A percentile compares a stretch with the other conserved stretches of the same genome.
Evolutionary conservation across 1,140 invertebrate genomes (phyloP).

Genomic region (Procambarus clarkii): DNA sequence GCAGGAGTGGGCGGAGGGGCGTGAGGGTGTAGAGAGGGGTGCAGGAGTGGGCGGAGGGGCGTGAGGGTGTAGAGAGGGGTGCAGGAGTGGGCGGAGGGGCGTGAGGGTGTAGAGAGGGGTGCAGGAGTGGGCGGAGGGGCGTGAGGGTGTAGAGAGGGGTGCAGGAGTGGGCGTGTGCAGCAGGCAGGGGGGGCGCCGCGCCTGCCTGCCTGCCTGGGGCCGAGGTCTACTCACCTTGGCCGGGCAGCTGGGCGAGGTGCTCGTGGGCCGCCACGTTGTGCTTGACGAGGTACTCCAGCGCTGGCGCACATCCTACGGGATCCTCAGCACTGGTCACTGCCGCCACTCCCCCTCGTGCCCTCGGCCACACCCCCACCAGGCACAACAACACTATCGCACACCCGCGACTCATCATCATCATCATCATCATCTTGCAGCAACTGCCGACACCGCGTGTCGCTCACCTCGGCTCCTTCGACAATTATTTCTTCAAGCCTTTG

Average conservation of each 20-base stretch:
- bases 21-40: too few species aligned
- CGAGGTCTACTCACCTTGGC: conserved; percentile 20
- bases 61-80: too few species aligned
- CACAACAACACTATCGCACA: conserved; percentile 23
- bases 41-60: too few species aligned
- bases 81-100: too few species aligned
- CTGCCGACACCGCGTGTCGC: not conserved
- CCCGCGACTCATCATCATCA: not conserved
- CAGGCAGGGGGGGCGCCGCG: not conserved
- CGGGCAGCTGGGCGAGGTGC: conserved; percentile 31
- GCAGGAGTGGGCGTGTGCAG: not conserved
- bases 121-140: too few species aligned
- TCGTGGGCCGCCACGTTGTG: conserved; percentile 27
- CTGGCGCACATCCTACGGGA: conserved; percentile 21
- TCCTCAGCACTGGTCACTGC: not conserved
- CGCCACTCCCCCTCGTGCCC: not conserved
- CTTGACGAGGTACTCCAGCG: conserved; percentile 9
- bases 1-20: too few species aligned
- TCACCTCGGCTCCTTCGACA: not conserved
- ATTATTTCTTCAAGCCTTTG: not conserved
- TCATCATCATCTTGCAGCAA: conserved; percentile 1
- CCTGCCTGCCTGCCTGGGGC: too few species aligned
- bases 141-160: too few species aligned
- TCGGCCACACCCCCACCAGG: not conserved
- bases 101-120: too few species aligned